Percentiles rank a stretch among this genome's conserved stretches.
Conservation (phyloP, 53 echinoderm and acorn worm genomes). For the Glandiceps talaboti region DNA sequence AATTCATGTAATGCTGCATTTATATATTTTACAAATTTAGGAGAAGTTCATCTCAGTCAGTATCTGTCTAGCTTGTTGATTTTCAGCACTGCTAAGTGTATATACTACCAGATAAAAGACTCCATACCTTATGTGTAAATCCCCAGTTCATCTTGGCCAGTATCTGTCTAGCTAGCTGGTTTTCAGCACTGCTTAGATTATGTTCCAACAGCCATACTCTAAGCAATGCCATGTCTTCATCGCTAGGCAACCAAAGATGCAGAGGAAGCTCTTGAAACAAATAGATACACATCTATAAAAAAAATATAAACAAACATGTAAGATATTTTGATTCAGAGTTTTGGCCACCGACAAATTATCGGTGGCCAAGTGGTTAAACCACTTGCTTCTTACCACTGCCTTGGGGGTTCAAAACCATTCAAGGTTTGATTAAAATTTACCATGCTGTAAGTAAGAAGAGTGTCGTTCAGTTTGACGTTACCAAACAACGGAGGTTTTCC, state of each 20-base stretch:
- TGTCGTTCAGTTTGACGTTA: no score
- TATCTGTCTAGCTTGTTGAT: slow-evolving; percentile 70
- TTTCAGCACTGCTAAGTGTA: slow-evolving; percentile 44
- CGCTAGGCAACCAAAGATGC: slow-evolving; percentile 48
- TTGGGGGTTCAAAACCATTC: no score
- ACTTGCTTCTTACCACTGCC: no score
- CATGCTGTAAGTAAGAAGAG: no score
- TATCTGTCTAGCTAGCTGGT: slow-evolving; percentile 71
- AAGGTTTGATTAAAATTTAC: no score
- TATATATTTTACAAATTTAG: no score
- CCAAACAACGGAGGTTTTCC: no score
- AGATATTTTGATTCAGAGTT: no score
- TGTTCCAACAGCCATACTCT: slow-evolving; percentile 63
- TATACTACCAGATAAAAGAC: slow-evolving; percentile 56
- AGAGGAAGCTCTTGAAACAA: slow-evolving; percentile 66
- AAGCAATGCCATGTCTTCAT: slow-evolving; percentile 47
- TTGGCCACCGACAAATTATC: no score
- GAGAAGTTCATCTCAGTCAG: slow-evolving; percentile 69
- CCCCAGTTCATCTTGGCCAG: slow-evolving; percentile 85
- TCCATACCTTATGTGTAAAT: slow-evolving; percentile 75
- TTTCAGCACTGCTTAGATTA: slow-evolving; percentile 44
- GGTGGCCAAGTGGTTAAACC: no score
- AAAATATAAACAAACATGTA: no score
- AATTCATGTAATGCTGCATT: no score
- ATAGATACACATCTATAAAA: slow-evolving; percentile 61